Percentiles rank a stretch among this genome's conserved stretches.
phyloP scores from a whole-genome alignment of 2,888 invertebrate genomes.

The Digitonthophagus gazella region DNA sequence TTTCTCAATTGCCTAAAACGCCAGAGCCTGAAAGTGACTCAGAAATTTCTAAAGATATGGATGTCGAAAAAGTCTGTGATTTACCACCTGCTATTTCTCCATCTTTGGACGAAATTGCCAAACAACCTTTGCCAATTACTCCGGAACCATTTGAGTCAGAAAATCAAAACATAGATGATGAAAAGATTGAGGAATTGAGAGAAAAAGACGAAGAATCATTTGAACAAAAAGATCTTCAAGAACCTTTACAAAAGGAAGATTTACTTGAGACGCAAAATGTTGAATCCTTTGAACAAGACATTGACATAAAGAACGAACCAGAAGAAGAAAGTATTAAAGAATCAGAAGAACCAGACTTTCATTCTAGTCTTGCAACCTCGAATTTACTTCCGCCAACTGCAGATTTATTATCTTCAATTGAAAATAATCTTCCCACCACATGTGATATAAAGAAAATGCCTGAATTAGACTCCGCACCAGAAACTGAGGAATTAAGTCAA shows the following conservation, averaged over 20 bases:
- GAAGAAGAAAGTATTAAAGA: not conserved
- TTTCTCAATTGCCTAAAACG: conserved; percentile 29
- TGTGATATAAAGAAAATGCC: conserved; percentile 5
- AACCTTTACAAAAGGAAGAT: conserved; percentile 7
- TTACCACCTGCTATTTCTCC: conserved; percentile 20
- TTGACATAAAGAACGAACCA: not conserved
- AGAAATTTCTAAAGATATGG: not conserved
- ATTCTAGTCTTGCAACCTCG: not conserved
- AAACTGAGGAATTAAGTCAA: conserved; percentile 15
- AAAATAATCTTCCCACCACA: not conserved
- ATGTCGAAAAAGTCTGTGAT: conserved; percentile 9
- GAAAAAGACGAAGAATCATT: conserved; percentile 10
- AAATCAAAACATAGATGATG: not conserved
- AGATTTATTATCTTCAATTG: not conserved
- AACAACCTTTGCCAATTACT: conserved; percentile 23
- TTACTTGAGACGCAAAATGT: not conserved
- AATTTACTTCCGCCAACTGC: not conserved
- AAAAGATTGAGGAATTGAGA: too few relatives aligned
- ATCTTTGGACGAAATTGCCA: conserved; percentile 26
- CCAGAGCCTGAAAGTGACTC: conserved; percentile 21
- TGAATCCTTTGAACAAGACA: not conserved
- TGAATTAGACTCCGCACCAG: conserved; percentile 4
- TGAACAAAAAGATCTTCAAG: not conserved
- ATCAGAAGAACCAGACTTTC: not conserved
- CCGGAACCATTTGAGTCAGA: conserved; percentile 24